Evolutionary conservation across 2,888 invertebrate genomes (phyloP), one percentile per base, ranked within the genome.

Genomic region (Drosophila tanythrix): DNA sequence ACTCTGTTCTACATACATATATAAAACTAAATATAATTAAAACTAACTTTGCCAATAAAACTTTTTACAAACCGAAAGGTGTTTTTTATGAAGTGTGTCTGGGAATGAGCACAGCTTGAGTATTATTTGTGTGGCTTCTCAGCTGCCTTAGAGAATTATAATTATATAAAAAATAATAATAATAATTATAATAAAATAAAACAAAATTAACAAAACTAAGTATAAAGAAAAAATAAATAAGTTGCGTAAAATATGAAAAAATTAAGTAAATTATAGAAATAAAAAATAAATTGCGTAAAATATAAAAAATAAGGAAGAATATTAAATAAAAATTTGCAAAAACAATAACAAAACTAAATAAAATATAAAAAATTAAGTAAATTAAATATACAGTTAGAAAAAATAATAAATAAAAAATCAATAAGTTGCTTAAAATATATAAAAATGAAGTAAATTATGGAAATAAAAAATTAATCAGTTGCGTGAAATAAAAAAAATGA

Each of bases 21-120:
- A 33, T 33, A 33, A 3, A 10, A 33, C 11, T 27, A 38, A n/a
- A 66, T 73, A 60, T 52, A 48, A 65, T 8, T 25, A 25, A 46
- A 15, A 8, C 4, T 7, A 15, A 15, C 15, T 25, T 46, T 46
- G 15, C 8, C 15, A 46, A 25, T 46, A 15, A 46, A 25, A 15
- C 1, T 15, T 15, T 25, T 15, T 21, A 0, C 21, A 8, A 25
- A 8, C 7, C 15, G 8, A 46, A 15, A 15, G 46, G 0, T 1
- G 46, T 25, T 46, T 46, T 21, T 46, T 13, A 25, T 46, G 46
- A 2, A 3, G 18, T 36, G 15, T 18, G 15, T 18, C 36, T 36
- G 36, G 1, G 15, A 3, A 33, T 15, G 6, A 3, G 3, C 38
- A 18, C 8, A 18, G 10, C 18, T n/a, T 40, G n/a, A 4, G 21